These are phyloP conservation scores for Macrotis lagotis DNA, from an alignment of 2,113 vertebrate species.

Conservation along the genomic window DNA sequence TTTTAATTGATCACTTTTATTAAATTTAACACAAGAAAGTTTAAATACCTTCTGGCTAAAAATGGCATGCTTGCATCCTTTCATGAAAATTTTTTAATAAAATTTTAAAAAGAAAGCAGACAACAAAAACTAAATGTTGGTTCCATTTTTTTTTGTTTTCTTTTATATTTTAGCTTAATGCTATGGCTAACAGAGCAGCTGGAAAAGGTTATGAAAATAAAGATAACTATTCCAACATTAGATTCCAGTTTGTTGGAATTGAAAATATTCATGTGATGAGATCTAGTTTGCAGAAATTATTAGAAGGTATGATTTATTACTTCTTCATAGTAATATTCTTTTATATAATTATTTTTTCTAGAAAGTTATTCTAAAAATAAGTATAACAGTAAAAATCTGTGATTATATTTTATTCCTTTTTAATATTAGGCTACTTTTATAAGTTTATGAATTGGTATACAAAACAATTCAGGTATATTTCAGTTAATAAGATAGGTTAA, in stretches of 20 bases:
- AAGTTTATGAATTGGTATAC: neutral
- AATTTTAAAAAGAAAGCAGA: conserved; percentile 8
- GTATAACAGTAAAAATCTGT: conserved; percentile 20
- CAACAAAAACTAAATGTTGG: conserved; percentile 41
- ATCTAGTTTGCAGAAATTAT: conserved; percentile 94
- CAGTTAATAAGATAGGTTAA: neutral
- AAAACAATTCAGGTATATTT: conserved; percentile 33
- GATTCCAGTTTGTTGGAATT: conserved; percentile 99
- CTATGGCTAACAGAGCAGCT: conserved; percentile 96
- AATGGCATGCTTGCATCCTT: conserved; percentile 30
- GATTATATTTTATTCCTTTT: neutral
- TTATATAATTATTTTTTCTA: neutral
- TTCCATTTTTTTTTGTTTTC: conserved; percentile 54
- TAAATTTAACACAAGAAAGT: neutral
- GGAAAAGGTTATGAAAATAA: conserved; percentile 99
- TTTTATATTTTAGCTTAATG: conserved; percentile 90
- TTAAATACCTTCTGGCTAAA: conserved; percentile 45
- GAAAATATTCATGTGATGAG: conserved; percentile 99
- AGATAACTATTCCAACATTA: conserved; percentile 99
- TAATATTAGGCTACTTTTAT: conserved; percentile 36
- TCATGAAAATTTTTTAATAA: conserved; percentile 41
- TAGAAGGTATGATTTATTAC: conserved; percentile 89
- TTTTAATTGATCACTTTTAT: neutral
- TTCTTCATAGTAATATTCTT: neutral
- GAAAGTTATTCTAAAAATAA: conserved; percentile 22